Percentiles rank a stretch among this genome's conserved stretches.
Evolutionary conservation across 1,140 invertebrate species (phyloP).

Genomic region (Bathynomus jamesi): DNA sequence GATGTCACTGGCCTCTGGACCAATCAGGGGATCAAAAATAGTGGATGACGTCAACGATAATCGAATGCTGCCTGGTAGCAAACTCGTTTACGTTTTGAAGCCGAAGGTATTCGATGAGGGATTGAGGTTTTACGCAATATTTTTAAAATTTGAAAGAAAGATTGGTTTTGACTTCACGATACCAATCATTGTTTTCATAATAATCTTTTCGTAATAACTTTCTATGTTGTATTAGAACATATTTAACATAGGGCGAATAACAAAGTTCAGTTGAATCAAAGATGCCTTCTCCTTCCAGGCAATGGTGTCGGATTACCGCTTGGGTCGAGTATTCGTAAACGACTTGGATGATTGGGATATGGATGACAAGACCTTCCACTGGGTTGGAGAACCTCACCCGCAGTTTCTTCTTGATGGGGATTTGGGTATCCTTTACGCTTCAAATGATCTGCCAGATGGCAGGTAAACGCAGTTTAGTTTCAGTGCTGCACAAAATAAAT

Average conservation of each 20-base stretch:
- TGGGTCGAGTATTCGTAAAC: conserved; percentile 80
- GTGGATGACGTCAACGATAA: conserved; percentile 94
- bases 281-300: conserved; percentile 50
- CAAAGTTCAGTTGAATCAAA: background rate
- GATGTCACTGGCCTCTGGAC: conserved; percentile 82
- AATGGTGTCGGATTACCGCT: conserved; percentile 61
- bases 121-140: too few species aligned
- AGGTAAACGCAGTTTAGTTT: too few species aligned
- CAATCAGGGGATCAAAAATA: conserved; percentile 76
- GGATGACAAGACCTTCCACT: conserved; percentile 80
- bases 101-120: conserved; percentile 64
- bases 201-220: background rate
- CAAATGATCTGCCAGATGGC: conserved; percentile 76
- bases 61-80: conserved; percentile 89
- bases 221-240: background rate
- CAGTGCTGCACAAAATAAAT: conserved; percentile 79
- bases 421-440: conserved; percentile 90
- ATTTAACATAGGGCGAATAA: background rate
- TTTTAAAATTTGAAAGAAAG: too few species aligned
- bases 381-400: conserved; percentile 55
- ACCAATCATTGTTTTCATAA: too few species aligned
- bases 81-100: conserved; percentile 79
- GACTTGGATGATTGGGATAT: conserved; percentile 91
- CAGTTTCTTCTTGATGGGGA: conserved; percentile 79
- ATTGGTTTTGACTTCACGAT: too few species aligned